Evolutionary conservation across 2,888 invertebrate species (phyloP).

Genomic region (Drosophila kanekoi): DNA sequence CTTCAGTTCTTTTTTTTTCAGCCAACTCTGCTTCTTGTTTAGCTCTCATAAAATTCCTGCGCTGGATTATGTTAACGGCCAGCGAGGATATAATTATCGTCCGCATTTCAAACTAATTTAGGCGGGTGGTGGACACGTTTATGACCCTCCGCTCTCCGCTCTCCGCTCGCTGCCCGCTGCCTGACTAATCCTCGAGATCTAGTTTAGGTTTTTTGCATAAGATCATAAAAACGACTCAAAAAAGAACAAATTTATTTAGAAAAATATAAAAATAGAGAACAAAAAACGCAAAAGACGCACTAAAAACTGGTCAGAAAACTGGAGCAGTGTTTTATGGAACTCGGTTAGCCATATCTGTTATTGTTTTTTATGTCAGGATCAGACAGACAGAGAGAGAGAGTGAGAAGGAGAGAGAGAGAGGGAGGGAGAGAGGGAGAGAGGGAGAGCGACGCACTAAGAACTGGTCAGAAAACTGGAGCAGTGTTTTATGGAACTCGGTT

Average conservation of each 20-base stretch:
- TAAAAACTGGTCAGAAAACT: constrained; percentile 75
- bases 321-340: constrained; percentile 57
- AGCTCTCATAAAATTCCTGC: constrained; percentile 39
- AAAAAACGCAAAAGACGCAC: constrained; percentile 19
- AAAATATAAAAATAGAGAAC: constrained; percentile 2
- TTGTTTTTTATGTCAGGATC: constrained; percentile 8
- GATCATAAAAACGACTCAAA: constrained; percentile 51
- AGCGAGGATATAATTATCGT: constrained; percentile 39
- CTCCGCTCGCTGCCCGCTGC: constrained; percentile 25
- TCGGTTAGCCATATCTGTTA: constrained; percentile 9
- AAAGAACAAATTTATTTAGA: constrained; percentile 10
- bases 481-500: constrained; percentile 34
- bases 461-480: constrained; percentile 74
- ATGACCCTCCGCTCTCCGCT: constrained; percentile 18
- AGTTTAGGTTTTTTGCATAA: constrained; percentile 50
- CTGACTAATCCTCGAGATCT: constrained; percentile 52
- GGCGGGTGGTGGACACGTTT: constrained; percentile 67
- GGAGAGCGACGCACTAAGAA: constrained; percentile 53
- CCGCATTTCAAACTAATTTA: constrained; percentile 70
- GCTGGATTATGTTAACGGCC: constrained; percentile 20
- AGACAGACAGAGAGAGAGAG: neutral
- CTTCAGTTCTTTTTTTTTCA: constrained; percentile 1
- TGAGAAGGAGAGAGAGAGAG: neutral
- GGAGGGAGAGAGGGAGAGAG: neutral
- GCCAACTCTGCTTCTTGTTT: constrained; percentile 8